A percentile compares a stretch with the other conserved stretches of the same genome.
Evolutionary conservation across 2,888 invertebrate genomes (phyloP).

Genomic region (Pharmacophagus antenor): DNA sequence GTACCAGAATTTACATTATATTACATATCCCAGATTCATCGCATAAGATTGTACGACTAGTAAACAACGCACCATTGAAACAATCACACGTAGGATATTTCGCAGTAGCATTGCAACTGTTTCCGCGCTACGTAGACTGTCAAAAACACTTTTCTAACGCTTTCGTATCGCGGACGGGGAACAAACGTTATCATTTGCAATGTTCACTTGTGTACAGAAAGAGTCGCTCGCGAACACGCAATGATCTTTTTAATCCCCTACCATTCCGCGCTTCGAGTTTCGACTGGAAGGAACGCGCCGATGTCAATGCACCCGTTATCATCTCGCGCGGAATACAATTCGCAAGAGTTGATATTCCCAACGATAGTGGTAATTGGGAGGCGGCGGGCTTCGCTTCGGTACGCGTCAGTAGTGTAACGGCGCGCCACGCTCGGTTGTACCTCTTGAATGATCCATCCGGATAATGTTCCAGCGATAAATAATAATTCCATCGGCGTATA

Average conservation of each 20-base stretch:
- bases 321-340: conserved; percentile 56
- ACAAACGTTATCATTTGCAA: too few relatives aligned
- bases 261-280: conserved; percentile 52
- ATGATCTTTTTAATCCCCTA: conserved; percentile 27
- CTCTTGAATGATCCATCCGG: neutral
- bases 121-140: too few relatives aligned
- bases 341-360: conserved; percentile 71
- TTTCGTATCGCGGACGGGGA: too few relatives aligned
- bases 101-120: too few relatives aligned
- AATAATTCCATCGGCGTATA: too few relatives aligned
- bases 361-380: conserved; percentile 72
- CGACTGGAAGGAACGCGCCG: conserved; percentile 46
- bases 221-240: conserved; percentile 1
- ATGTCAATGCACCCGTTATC: conserved; percentile 61
- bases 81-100: too few relatives aligned
- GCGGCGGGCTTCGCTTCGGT: conserved; percentile 33
- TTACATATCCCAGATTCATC: too few relatives aligned
- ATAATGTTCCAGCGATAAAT: neutral
- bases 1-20: too few relatives aligned
- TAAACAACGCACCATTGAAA: too few relatives aligned
- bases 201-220: conserved; percentile 17
- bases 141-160: too few relatives aligned
- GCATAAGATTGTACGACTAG: too few relatives aligned
- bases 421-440: conserved; percentile 26
- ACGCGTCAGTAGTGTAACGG: conserved; percentile 17